Base-by-base conservation (phyloP, 2,888 invertebrate species). In the Phymatocera aterrima region DNA sequence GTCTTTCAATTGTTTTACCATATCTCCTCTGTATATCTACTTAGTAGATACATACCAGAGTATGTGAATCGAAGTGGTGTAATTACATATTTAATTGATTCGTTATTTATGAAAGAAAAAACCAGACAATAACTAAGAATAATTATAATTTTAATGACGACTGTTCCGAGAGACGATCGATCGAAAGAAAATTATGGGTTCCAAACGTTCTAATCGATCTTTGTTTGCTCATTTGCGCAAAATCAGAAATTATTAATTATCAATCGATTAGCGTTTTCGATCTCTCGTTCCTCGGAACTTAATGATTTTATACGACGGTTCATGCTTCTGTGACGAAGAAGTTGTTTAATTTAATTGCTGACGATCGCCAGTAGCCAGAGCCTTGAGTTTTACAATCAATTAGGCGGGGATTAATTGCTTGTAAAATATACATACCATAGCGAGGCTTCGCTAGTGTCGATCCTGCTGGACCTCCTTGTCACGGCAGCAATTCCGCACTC, bases 261-360 rank as follows among this genome's bases (percentile, higher is more conserved):
- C 48, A 48, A 48, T 48, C 5, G 18, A 48, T 48, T 48, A 48
- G 18, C 18, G 18, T 10, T 21, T 10, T 10, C 24, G 10, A 51
- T 72, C 51, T 48, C 31, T 31, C 12, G 48, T 72, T 18, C 51
- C 72, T 72, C 72, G 21, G 34, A 34, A 72, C 51, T 72, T n/a
- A n/a, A n/a, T n/a, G n/a, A n/a, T n/a, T n/a, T n/a, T 12, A 31
- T 72, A 72, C 31, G 3, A 34, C 51, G 72, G 72, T 72, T 79
- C n/a, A 84, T 82, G 89, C 89, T 89, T 89, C 88, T 87, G 88
- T 83, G 89, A 87, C 85, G 88, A 90, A 85, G 81, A 87, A 80
- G 82, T 81, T 37, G 81, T 48, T 80, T 57, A 75, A 79, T 37
- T n/a, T 64, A 81, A 81, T 83, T n/a, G n/a, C n/a, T n/a, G n/a